A percentile compares a stretch with the other conserved stretches of the same genome.
Evolutionary conservation across 2,797 vertebrate species (phyloP).

Genomic region (Microcaecilia unicolor): DNA sequence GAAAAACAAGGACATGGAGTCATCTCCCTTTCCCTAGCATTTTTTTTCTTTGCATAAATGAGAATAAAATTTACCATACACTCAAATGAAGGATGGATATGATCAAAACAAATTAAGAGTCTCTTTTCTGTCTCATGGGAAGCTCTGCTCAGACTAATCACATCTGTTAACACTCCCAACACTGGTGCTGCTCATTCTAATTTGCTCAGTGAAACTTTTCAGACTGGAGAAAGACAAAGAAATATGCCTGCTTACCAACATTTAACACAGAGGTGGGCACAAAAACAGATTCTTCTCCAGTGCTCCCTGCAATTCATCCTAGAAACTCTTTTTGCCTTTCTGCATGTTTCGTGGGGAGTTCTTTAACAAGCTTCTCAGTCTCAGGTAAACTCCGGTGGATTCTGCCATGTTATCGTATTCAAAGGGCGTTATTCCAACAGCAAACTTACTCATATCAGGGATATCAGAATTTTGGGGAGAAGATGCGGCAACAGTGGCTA

Average conservation of each 20-base stretch:
- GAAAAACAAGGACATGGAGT: constrained; percentile 8
- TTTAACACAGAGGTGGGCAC: background rate
- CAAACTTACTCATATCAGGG: constrained; percentile 88
- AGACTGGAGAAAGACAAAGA: constrained; percentile 4
- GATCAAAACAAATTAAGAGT: background rate
- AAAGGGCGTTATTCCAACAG: constrained; percentile 85
- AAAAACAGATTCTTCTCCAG: background rate
- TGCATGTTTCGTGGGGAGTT: constrained; percentile 82
- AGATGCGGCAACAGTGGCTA: background rate
- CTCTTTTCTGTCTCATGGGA: constrained; percentile 10
- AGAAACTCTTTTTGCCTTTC: constrained; percentile 63
- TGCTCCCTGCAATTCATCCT: too few species aligned
- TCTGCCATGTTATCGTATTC: constrained; percentile 92
- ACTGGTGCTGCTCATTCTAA: background rate
- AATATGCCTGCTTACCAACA: background rate
- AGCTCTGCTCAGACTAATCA: background rate
- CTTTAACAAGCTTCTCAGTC: constrained; percentile 81
- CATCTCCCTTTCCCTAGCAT: background rate
- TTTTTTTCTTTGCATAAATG: constrained; percentile 1
- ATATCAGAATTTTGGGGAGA: constrained; percentile 35
- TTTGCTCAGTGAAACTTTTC: background rate
- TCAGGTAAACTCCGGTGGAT: constrained; percentile 84
- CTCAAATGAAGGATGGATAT: too few species aligned
- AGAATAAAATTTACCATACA: constrained; percentile 18
- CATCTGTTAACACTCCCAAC: background rate